Evolutionary conservation across 2,113 vertebrate genomes (phyloP), one percentile per base, ranked within the genome.

Genomic region (Lophochroa leadbeateri): DNA sequence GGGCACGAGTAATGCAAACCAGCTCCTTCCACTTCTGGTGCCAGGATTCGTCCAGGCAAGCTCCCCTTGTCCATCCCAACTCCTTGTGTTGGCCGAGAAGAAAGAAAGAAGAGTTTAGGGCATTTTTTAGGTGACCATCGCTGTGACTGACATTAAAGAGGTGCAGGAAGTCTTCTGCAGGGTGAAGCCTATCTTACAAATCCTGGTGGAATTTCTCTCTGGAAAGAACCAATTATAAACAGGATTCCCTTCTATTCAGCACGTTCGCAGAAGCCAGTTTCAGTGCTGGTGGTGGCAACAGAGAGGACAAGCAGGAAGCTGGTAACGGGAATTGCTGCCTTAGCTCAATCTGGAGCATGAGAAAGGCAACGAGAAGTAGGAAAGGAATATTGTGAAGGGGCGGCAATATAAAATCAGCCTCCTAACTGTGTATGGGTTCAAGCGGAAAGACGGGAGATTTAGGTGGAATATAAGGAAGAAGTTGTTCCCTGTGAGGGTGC

Each of bases 61-160:
- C 5, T 0, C 3, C 50, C n/a, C 49, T 24, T 3, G 25, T 61
- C 29, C 6, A 1, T 35, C 81, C 72, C 31, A 3, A 31, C 24
- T 10, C 17, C 70, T 25, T 6, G 4, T 1, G 2, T 6, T 15
- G n/a, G 58, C 65, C 0, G 1, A 75, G 44, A 2, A n/a, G 19
- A 17, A 39, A 33, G 17, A 65, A 37, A 72, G 2, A 3, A 19
- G 13, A 20, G 17, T 52, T 85, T 33, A 31, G 44, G 33, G 67
- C 10, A 28, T 31, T 63, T 61, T 94, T 57, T 9, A 8, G 57
- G 35, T 18, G 35, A 46, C 5, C 19, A 11, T 33, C 5, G 1
- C 65, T 52, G 60, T 21, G 17, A 31, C 3, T 16, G 74, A 33
- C 24, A 58, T 53, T 5, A 17, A 33, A 33, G 43, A 33, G 35